Conservation (phyloP, 2,888 invertebrate species). For the Tachina lurida region DNA sequence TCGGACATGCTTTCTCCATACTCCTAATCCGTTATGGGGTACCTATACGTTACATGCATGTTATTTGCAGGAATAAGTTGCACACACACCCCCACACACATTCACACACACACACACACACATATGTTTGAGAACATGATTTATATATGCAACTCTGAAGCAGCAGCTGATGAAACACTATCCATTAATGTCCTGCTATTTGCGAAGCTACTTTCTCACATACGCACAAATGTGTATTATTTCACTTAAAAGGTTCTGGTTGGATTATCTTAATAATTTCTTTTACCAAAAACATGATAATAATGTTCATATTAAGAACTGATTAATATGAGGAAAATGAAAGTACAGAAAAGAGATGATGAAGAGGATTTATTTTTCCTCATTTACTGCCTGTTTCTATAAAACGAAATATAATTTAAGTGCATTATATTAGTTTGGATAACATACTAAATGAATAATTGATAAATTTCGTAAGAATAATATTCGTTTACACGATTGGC, state of each 20-base stretch:
- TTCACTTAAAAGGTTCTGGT: background rate
- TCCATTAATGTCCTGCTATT: background rate
- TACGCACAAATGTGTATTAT: background rate
- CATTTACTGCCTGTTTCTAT: conserved; percentile 18
- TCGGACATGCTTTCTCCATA: too few species aligned
- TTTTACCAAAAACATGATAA: background rate
- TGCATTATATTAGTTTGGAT: too few species aligned
- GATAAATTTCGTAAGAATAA: too few species aligned
- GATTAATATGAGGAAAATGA: conserved; percentile 18
- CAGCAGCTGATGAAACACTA: conserved; percentile 42
- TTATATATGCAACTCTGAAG: conserved; percentile 5
- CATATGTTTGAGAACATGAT: background rate
- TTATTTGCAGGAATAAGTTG: background rate
- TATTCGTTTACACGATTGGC: too few species aligned
- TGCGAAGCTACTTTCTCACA: background rate
- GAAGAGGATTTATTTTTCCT: conserved; percentile 26
- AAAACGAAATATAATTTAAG: background rate
- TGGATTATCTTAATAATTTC: conserved; percentile 35
- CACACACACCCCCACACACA: background rate
- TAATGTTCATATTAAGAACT: conserved; percentile 21
- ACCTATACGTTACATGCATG: too few species aligned
- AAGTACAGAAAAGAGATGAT: conserved; percentile 3
- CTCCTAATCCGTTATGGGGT: too few species aligned
- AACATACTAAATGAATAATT: too few species aligned
- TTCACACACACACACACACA: background rate